Evolutionary conservation across 2,888 invertebrate genomes (phyloP).

Genomic region (Ypsolopha sequella): DNA sequence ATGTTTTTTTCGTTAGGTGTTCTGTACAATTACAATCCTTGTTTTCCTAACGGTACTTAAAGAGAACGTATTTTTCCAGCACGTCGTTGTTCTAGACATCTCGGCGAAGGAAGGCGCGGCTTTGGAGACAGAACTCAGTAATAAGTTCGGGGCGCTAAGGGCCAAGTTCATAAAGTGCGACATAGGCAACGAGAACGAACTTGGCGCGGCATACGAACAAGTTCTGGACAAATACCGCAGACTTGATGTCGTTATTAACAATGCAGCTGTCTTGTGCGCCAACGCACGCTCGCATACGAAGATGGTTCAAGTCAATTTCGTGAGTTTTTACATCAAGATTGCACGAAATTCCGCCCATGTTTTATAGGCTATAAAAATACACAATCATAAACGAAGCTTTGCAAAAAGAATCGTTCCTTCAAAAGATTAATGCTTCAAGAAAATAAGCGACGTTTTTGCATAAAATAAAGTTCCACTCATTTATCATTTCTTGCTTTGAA

Average conservation of each 20-base stretch:
- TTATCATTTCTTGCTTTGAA: too few relatives aligned
- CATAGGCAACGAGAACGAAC: slow-evolving; percentile 39
- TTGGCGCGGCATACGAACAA: slow-evolving; percentile 37
- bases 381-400: too few relatives aligned
- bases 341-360: too few relatives aligned
- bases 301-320: slow-evolving; percentile 53
- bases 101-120: slow-evolving; percentile 38
- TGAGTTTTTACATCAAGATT: slow-evolving; percentile 21
- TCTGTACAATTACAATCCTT: too few relatives aligned
- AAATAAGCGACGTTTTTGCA: too few relatives aligned
- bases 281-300: slow-evolving; percentile 27
- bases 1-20: too few relatives aligned
- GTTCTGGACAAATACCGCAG: slow-evolving; percentile 47
- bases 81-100: slow-evolving; percentile 51
- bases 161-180: slow-evolving; percentile 61
- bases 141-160: slow-evolving; percentile 48
- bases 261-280: slow-evolving; percentile 37
- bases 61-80: slow-evolving; percentile 29
- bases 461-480: too few relatives aligned
- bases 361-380: too few relatives aligned
- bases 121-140: slow-evolving; percentile 38
- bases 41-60: not conserved
- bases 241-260: slow-evolving; percentile 50
- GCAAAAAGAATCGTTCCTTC: too few relatives aligned
- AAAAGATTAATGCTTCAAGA: too few relatives aligned